Base-by-base conservation (phyloP, 2,797 vertebrate species). In the Cygnus olor region DNA sequence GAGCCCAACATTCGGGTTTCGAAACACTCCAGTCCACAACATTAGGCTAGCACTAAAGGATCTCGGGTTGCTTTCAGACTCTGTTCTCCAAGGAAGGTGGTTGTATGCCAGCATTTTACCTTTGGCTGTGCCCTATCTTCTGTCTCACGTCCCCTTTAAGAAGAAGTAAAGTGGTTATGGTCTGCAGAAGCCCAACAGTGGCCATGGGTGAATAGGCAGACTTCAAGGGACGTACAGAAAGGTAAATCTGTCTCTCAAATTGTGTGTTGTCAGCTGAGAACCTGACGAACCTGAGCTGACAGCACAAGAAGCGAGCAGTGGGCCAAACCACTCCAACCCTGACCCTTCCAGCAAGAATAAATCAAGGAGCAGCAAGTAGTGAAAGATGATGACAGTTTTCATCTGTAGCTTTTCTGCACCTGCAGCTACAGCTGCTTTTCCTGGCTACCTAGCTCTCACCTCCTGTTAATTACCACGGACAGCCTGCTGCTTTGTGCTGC, bases 401-500 rank as follows among this genome's bases (percentile, higher is more conserved):
- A 73, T 83, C 93, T 81, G 58, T 76, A 71, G 70, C 60, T 87
- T 86, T 60, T 93, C 90, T 56, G 47, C 63, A 84, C 72, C 87
- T 89, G 85, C 83, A 90, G 71, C 92, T 82, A 93, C 91, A 89
- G 89, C 78, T 91, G 93, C 87, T 93, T 94, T 47, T 60, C 51
- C 60, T 42, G 85, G 57, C 89, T 83, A 49, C 90, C 90, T 68
- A 58, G 63, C 73, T 66, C 45, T 82, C 73, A 57, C 91, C 96
- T 94, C 96, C 88, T 63, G 61, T 66, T 91, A 89, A 90, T 95
- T 94, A 96, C 88, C 89, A 73, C 6, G 49, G 92, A 76, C 87
- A 86, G 65, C 58, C 71, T 38, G 93, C 95, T 93, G 63, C 79
- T 92, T 71, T 28, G 68, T 19, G 83, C 79, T 95, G 96, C 93